Percentiles rank a stretch among this genome's conserved stretches.
These are phyloP conservation scores for Pangasius djambal DNA, from an alignment of 2,797 vertebrate genomes.

Conservation along the genomic window DNA sequence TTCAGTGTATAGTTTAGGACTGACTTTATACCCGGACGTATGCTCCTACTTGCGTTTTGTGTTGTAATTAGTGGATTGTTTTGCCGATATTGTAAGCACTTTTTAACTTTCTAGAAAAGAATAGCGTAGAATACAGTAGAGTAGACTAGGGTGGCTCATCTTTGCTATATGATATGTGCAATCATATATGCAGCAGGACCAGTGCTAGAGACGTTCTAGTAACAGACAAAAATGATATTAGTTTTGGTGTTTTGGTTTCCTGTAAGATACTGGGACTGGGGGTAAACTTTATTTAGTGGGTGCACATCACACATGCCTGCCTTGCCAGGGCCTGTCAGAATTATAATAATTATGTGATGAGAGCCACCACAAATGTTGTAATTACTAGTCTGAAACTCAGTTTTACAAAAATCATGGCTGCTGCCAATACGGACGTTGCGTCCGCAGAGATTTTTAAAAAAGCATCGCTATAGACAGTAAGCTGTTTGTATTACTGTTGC, in stretches of 20 bases:
- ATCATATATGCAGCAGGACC: neutral
- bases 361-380: neutral
- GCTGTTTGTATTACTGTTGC: neutral
- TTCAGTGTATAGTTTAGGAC: no score
- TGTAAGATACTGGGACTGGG: neutral
- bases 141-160: neutral
- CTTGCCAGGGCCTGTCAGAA: neutral
- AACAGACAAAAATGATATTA: neutral
- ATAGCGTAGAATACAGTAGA: neutral
- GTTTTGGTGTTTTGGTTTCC: neutral
- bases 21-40: neutral
- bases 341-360: conserved; percentile 7
- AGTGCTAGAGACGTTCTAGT: no score
- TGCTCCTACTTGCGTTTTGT: neutral
- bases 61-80: neutral
- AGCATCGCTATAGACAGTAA: neutral
- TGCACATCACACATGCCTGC: neutral
- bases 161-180: neutral
- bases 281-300: neutral
- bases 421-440: neutral
- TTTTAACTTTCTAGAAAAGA: neutral
- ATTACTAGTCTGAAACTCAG: neutral
- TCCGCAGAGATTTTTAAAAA: neutral
- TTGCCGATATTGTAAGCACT: neutral
- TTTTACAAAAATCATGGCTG: neutral